These are phyloP conservation scores for Fringilla coelebs DNA, from an alignment of 2,797 vertebrate species.

Conservation along the genomic window DNA sequence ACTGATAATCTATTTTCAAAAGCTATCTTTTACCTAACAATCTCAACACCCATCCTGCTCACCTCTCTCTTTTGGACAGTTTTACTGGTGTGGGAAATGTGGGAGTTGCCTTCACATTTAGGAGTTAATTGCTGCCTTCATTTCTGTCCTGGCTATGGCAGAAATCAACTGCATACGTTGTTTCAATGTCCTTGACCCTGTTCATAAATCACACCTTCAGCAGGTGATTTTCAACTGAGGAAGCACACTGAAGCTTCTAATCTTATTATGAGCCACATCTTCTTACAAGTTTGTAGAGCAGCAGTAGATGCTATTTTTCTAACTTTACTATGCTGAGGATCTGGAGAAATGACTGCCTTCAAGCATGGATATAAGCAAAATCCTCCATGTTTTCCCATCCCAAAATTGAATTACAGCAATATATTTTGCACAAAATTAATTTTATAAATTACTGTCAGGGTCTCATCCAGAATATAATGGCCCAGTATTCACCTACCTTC, in stretches of 20 bases:
- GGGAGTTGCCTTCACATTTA: background rate
- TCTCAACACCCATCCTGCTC: background rate
- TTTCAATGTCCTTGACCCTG: background rate
- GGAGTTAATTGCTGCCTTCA: background rate
- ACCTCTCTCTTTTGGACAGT: background rate
- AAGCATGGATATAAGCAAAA: background rate
- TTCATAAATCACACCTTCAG: background rate
- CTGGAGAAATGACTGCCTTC: background rate
- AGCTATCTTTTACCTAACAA: background rate
- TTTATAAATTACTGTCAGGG: background rate
- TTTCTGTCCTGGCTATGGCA: background rate
- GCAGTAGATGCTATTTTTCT: background rate
- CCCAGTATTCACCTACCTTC: background rate
- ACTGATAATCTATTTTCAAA: background rate
- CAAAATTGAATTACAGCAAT: background rate
- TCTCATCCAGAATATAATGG: background rate
- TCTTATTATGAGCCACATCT: background rate
- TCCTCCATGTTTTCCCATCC: background rate
- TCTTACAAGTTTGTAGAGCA: background rate
- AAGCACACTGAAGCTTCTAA: background rate
- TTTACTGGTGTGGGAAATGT: background rate
- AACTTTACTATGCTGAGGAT: background rate
- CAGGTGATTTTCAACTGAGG: background rate
- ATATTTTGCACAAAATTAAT: background rate
- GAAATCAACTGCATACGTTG: accelerated